These are phyloP conservation scores for Scytalopus superciliaris DNA, from an alignment of 2,113 vertebrate genomes.

Conservation along the genomic window DNA sequence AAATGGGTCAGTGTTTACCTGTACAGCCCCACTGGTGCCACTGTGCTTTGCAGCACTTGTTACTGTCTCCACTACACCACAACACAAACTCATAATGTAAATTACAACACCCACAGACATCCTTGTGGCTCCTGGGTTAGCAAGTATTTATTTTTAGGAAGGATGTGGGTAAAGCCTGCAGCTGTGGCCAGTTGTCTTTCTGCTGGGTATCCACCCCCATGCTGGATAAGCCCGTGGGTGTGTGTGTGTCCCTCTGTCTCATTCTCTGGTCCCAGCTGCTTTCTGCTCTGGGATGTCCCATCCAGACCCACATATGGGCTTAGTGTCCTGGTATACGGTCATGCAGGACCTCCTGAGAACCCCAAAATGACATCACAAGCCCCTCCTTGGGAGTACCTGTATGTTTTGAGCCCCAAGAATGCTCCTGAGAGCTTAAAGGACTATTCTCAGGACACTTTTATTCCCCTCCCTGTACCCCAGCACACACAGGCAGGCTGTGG, in stretches of 20 bases:
- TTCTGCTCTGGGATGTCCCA: neutral
- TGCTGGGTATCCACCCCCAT: accelerated
- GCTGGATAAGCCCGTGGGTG: neutral
- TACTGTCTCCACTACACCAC: accelerated
- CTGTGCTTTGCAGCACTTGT: neutral
- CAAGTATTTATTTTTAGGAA: neutral
- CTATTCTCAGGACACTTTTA: neutral
- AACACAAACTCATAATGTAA: accelerated
- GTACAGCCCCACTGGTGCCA: neutral
- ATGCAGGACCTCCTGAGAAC: neutral
- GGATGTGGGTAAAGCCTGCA: neutral
- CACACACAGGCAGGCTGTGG: neutral
- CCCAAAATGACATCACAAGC: neutral
- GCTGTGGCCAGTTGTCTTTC: neutral
- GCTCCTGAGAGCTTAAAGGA: neutral
- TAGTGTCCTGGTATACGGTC: neutral
- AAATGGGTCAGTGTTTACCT: neutral
- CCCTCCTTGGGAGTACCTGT: neutral
- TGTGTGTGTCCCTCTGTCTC: accelerated
- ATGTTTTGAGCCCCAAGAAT: neutral
- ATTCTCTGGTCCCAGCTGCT: neutral
- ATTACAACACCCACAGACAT: neutral
- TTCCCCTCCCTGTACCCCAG: neutral
- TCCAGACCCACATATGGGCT: accelerated
- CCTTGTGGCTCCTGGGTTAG: neutral